Evolutionary conservation across 2,113 vertebrate species (phyloP).

Genomic region (Pluvianellus socialis): DNA sequence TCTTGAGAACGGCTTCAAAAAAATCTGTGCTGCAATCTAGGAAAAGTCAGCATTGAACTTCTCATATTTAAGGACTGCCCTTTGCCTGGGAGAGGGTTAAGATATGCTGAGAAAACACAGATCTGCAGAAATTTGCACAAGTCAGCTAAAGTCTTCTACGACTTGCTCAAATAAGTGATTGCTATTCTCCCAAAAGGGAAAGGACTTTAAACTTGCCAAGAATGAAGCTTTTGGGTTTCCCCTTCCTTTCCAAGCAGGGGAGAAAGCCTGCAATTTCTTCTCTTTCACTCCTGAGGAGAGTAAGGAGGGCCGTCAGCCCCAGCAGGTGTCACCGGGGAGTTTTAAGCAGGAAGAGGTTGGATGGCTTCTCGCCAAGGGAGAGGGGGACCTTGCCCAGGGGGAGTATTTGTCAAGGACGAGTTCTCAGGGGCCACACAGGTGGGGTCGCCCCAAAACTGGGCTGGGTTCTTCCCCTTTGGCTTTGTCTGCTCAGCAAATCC

Average conservation of each 20-base stretch:
- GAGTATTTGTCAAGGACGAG: neutral
- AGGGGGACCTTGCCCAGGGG: too few relatives aligned
- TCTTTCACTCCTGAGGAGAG: neutral
- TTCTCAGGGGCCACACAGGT: too few relatives aligned
- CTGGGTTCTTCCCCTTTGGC: neutral
- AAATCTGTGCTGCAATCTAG: too few relatives aligned
- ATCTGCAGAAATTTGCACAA: neutral
- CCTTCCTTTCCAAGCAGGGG: neutral
- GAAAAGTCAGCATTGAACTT: neutral
- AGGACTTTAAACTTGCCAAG: neutral
- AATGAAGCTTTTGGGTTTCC: neutral
- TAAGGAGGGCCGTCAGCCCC: neutral
- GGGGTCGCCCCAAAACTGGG: too few relatives aligned
- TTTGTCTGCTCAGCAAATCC: neutral
- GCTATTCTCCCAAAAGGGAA: neutral
- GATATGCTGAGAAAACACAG: neutral
- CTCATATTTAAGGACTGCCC: neutral
- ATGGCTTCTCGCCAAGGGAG: neutral
- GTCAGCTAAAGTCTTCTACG: neutral
- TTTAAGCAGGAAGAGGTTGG: too few relatives aligned
- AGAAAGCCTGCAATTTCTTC: neutral
- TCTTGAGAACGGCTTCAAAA: neutral
- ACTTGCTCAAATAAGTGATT: rapidly evolving
- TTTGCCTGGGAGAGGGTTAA: neutral
- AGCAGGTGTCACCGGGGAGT: neutral